Conservation (phyloP, 2,113 vertebrate genomes). For the Philantomba maxwellii region DNA sequence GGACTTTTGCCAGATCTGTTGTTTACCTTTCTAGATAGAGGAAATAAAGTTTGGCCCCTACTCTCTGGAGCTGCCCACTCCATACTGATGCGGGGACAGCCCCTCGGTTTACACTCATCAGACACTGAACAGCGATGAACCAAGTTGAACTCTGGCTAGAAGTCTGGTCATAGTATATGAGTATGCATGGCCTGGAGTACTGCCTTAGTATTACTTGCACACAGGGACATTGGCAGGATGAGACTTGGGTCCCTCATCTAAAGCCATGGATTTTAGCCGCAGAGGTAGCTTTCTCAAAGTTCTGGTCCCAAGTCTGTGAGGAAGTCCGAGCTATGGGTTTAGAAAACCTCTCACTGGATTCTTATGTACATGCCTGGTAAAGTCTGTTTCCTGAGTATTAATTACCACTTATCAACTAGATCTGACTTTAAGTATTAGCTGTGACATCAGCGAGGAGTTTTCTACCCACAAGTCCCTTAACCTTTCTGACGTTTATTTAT, state of each 20-base stretch:
- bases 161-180: rapidly evolving
- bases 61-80: background rate
- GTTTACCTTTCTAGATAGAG: background rate
- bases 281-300: background rate
- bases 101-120: background rate
- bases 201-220: background rate
- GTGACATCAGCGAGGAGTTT: background rate
- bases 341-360: background rate
- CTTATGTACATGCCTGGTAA: background rate
- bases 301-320: background rate
- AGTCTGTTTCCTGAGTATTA: background rate
- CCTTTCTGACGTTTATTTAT: background rate
- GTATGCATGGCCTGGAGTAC: rapidly evolving
- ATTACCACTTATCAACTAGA: background rate
- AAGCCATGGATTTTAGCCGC: background rate
- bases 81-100: background rate
- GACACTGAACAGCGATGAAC: background rate
- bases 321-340: background rate
- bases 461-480: background rate
- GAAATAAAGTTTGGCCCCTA: background rate
- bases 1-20: background rate
- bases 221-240: background rate
- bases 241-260: background rate
- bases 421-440: background rate
- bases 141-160: too few species aligned